phyloP scores from a whole-genome alignment of 2,888 invertebrate species.

The Drosophila histrio region DNA sequence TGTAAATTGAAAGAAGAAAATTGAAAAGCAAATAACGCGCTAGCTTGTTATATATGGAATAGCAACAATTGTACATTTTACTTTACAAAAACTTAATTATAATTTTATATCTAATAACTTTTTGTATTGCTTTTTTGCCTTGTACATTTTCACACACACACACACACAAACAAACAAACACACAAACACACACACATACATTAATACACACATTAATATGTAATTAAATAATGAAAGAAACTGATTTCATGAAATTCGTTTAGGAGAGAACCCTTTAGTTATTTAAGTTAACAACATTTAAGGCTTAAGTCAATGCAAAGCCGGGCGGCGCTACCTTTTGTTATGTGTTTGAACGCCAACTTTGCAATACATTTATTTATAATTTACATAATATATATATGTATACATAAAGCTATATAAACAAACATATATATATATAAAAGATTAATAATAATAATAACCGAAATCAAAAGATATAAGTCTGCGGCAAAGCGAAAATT shows the following conservation, averaged over 20 bases:
- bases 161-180: conserved; percentile 24
- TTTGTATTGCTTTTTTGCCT: conserved; percentile 70
- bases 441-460: too few relatives aligned
- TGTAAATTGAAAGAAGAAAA: conserved; percentile 33
- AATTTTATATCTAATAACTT: conserved; percentile 63
- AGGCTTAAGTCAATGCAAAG: conserved; percentile 75
- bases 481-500: conserved; percentile 35
- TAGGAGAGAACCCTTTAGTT: conserved; percentile 35
- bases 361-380: conserved; percentile 77
- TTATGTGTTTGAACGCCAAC: conserved; percentile 60
- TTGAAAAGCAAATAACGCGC: conserved; percentile 50
- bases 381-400: conserved; percentile 42
- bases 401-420: conserved; percentile 25
- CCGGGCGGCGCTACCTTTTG: conserved; percentile 62
- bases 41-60: conserved; percentile 76
- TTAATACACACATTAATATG: conserved; percentile 32
- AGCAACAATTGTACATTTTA: conserved; percentile 77
- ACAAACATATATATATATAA: conserved; percentile 40
- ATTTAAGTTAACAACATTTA: conserved; percentile 64
- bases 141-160: conserved; percentile 71
- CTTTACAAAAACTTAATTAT: conserved; percentile 66
- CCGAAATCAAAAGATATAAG: conserved; percentile 64
- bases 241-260: conserved; percentile 33
- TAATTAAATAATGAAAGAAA: conserved; percentile 29
- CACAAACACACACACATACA: conserved; percentile 32